Evolutionary conservation across 2,113 vertebrate species (phyloP), one percentile per base, ranked within the genome.

Genomic region (Triplophysa rosa): DNA sequence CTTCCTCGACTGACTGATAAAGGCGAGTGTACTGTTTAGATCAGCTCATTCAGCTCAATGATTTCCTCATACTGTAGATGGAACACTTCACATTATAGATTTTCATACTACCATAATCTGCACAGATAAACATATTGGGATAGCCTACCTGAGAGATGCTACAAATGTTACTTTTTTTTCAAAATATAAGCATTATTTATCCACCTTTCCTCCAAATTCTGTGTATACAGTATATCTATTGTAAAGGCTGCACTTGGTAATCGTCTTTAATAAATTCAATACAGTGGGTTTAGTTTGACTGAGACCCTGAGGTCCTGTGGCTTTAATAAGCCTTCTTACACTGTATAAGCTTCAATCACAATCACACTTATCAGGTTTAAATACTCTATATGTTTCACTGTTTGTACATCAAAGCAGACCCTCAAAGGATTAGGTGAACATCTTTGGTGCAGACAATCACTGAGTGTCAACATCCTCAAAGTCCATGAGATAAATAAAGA

Each of bases 321-420:
- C 75, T 52, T 67, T 72, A 79, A 63, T 76, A 83, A 81, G 63
- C 81, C 79, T 67, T 67, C 76, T 79, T 82, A 83, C 71, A 70
- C 84, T 82, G 73, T 82, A 78, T 82, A 85, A 86, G 78, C 77
- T 75, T 89, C 76, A 87, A 83, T 90, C 75, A 89, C 76, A 87
- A 83, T 90, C 75, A 89, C 83, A 84, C 64, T 84, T 79, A 85
- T 64, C 65, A 78, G 69, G 21, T 33, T 84, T 76, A 81, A 82
- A 81, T 56, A 84, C 17, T 29, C n/a, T 84, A 77, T 82, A 86
- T 69, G 19, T 86, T 86, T 67, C 85, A 87, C 63, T 59, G 65
- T 80, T 86, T 86, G 72, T 42, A 68, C 14, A 81, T 63, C 68
- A 77, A 72, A 58, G 19, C 42, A 52, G 26, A 63, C 82, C 42